These are phyloP conservation scores for Parasteatoda lunata DNA, from an alignment of 2,888 invertebrate genomes.

Conservation along the genomic window DNA sequence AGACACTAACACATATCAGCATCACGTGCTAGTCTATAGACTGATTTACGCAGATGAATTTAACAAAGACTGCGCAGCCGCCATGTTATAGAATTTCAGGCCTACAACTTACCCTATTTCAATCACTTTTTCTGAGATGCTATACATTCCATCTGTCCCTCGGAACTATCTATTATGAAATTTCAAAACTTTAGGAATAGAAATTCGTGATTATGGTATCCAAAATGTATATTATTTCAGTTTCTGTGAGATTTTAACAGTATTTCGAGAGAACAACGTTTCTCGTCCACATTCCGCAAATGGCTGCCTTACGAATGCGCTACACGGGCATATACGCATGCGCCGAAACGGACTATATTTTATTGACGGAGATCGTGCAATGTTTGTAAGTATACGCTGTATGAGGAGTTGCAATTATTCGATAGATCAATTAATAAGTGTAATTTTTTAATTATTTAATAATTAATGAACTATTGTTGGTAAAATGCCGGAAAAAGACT, in stretches of 20 bases:
- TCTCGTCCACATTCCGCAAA: constrained; percentile 40
- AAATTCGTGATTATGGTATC: constrained; percentile 27
- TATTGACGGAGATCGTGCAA: neutral
- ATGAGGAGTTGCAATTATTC: neutral
- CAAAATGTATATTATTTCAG: constrained; percentile 15
- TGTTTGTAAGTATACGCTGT: neutral
- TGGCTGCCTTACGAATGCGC: constrained; percentile 62
- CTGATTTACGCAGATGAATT: constrained; percentile 56
- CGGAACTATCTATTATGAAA: constrained; percentile 23
- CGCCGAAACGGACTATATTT: constrained; percentile 31
- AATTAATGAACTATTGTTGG: neutral
- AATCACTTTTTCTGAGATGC: constrained; percentile 59
- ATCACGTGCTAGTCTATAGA: constrained; percentile 51
- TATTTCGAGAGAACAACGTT: neutral
- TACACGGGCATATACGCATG: constrained; percentile 46
- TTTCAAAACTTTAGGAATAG: constrained; percentile 11
- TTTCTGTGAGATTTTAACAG: constrained; percentile 11
- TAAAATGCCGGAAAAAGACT: neutral
- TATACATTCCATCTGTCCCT: constrained; percentile 65
- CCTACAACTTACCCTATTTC: constrained; percentile 64
- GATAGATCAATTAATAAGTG: neutral
- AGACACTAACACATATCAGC: constrained; percentile 38
- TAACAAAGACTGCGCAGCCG: constrained; percentile 68
- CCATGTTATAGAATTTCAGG: constrained; percentile 60
- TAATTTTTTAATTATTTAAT: neutral